Evolutionary conservation across 2,113 vertebrate species (phyloP), one percentile per base, ranked within the genome.

Genomic region (Scomber colias): DNA sequence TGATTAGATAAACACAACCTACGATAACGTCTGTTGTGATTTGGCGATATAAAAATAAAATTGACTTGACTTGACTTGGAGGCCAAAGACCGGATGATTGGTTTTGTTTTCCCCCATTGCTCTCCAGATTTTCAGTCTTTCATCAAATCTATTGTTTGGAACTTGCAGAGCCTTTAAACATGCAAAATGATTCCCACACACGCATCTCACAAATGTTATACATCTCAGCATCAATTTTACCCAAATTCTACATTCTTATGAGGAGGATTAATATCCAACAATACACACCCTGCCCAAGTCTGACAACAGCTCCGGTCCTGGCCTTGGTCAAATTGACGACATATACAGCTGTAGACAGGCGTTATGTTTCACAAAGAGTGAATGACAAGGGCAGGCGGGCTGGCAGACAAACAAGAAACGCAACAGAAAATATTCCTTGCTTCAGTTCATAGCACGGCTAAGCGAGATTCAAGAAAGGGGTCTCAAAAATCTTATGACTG

Each of bases 361-460:
- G 62, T 92, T 85, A 49, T 57, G 68, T 93, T 93, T 92, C 91
- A 70, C 82, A 77, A 50, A 45, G 65, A 60, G 55, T 86, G 86
- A 93, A 51, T 73, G 89, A 85, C 81, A 54, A 81, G 24, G 56
- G 27, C 89, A 92, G 92, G 83, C 88, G 92, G 71, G 63, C 66
- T 71, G 73, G 71, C 73, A 74, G 60, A 68, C 77, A 71, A 77
- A 80, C 74, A 71, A 71, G 59, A 88, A 77, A 66, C 2, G 53
- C 60, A 30, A 64, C 46, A 55, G 63, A 65, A 75, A 72, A 66
- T 71, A 81, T 80, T 62, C 78, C 71, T 30, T 62, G 61, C 68
- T 76, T 81, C 62, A 81, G 27, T 57, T 56, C 24, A 63, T 81
- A 73, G 51, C 61, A 54, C 56, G 27, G 49, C 64, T 48, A 65